A percentile compares a stretch with the other conserved stretches of the same genome.
phyloP scores from a whole-genome alignment of 2,888 invertebrate species.

The Troides helena region DNA sequence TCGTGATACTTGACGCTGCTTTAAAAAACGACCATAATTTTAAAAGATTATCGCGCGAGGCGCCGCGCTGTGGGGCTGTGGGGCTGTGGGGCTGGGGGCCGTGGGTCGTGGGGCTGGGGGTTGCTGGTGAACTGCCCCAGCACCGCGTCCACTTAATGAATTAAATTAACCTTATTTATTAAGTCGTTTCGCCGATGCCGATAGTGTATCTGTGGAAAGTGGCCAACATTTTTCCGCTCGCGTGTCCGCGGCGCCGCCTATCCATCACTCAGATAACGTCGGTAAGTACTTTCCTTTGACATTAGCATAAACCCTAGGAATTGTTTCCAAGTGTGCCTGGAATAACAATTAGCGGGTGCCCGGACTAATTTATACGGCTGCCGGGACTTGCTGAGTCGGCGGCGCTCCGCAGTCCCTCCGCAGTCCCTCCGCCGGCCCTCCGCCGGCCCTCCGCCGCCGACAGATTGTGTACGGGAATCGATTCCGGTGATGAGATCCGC shows the following conservation, averaged over 20 bases:
- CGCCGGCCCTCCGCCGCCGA: slow-evolving; percentile 12
- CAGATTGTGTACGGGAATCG: slow-evolving; percentile 18
- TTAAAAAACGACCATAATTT: too few relatives aligned
- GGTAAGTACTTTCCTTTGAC: slow-evolving; percentile 51
- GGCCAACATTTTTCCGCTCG: slow-evolving; percentile 37
- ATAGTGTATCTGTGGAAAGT: slow-evolving; percentile 17
- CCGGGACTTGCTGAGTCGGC: slow-evolving; percentile 23
- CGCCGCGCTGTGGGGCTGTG: too few relatives aligned
- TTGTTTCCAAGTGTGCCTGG: slow-evolving; percentile 47
- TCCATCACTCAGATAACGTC: slow-evolving; percentile 69
- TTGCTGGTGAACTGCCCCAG: too few relatives aligned
- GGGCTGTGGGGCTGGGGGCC: too few relatives aligned
- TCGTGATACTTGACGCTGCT: too few relatives aligned
- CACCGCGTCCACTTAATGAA: slow-evolving; percentile 16
- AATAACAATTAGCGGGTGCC: slow-evolving; percentile 47
- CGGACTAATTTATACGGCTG: slow-evolving; percentile 38
- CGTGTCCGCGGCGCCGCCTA: slow-evolving; percentile 56
- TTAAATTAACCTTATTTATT: slow-evolving; percentile 26
- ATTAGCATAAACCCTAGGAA: slow-evolving; percentile 65
- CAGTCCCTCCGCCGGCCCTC: background rate
- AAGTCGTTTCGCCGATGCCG: slow-evolving; percentile 22
- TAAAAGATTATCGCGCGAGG: too few relatives aligned
- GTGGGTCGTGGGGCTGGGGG: too few relatives aligned
- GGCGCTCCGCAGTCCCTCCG: slow-evolving; percentile 25
- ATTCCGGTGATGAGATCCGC: slow-evolving; percentile 8